These are phyloP conservation scores for Lycaena phlaeas DNA, from an alignment of 2,888 invertebrate species.

Conservation along the genomic window DNA sequence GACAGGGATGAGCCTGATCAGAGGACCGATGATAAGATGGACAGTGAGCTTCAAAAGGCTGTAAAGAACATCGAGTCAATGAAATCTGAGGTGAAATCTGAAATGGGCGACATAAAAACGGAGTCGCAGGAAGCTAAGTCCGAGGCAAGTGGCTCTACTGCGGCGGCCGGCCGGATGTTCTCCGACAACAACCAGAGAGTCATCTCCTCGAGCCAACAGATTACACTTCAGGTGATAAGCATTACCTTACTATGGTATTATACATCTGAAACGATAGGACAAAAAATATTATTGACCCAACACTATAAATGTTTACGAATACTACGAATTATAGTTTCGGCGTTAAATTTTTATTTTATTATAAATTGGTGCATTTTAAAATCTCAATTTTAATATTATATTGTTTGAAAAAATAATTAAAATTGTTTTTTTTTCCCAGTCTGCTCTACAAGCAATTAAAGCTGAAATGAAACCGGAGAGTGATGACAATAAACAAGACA, in stretches of 20 bases:
- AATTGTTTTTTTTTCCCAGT: conserved; percentile 18
- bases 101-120: conserved; percentile 30
- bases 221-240: conserved; percentile 42
- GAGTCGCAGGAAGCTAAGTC: conserved; percentile 40
- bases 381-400: too few species aligned
- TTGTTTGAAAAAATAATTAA: too few species aligned
- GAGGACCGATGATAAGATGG: conserved; percentile 46
- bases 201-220: conserved; percentile 48
- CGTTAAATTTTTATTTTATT: too few species aligned
- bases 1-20: conserved; percentile 46
- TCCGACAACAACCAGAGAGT: conserved; percentile 43
- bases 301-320: too few species aligned
- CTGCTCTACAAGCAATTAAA: conserved; percentile 55
- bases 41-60: conserved; percentile 49
- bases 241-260: not conserved
- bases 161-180: conserved; percentile 35
- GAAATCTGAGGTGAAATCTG: conserved; percentile 35
- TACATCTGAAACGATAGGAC: too few species aligned
- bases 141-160: conserved; percentile 27
- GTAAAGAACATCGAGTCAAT: conserved; percentile 49
- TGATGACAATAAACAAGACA: conserved; percentile 37
- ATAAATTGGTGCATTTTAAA: too few species aligned
- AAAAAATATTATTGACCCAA: too few species aligned
- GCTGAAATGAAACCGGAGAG: conserved; percentile 53
- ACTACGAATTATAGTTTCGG: not conserved